Evolutionary conservation across 2,113 vertebrate species (phyloP).

Genomic region (Athene cunicularia): DNA sequence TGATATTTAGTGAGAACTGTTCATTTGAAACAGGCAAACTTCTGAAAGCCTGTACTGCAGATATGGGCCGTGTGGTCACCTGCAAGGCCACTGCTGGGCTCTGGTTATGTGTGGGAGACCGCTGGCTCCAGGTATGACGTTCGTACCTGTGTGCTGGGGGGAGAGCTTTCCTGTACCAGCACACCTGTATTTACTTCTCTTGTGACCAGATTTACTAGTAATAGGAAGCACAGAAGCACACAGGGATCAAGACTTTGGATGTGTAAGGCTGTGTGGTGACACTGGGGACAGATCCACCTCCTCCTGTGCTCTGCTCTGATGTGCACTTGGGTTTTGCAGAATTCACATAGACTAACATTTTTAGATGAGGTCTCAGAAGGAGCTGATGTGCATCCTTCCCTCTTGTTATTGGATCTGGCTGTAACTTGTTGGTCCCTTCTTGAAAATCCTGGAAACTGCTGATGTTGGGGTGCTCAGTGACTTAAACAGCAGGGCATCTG

Average conservation of each 20-base stretch:
- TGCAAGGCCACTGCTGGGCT: background rate
- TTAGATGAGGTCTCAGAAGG: background rate
- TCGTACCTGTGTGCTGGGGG: background rate
- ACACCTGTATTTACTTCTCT: background rate
- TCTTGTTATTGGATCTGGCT: background rate
- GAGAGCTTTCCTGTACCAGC: background rate
- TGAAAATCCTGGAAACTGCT: background rate
- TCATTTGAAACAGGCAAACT: background rate
- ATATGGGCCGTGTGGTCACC: accelerated
- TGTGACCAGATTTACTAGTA: accelerated
- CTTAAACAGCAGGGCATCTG: background rate
- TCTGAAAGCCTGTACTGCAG: background rate
- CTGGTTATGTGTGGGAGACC: background rate
- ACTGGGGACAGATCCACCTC: background rate
- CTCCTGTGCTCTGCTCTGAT: background rate
- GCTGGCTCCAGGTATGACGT: background rate
- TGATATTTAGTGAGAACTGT: background rate
- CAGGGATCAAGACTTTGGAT: background rate
- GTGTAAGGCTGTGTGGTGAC: background rate
- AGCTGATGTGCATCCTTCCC: background rate
- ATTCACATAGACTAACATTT: accelerated
- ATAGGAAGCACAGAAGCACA: background rate
- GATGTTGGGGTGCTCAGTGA: background rate
- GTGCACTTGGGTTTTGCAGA: background rate
- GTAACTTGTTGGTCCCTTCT: background rate